Evolutionary conservation across 1,140 invertebrate genomes (phyloP).

Genomic region (Heliothis subflexa): DNA sequence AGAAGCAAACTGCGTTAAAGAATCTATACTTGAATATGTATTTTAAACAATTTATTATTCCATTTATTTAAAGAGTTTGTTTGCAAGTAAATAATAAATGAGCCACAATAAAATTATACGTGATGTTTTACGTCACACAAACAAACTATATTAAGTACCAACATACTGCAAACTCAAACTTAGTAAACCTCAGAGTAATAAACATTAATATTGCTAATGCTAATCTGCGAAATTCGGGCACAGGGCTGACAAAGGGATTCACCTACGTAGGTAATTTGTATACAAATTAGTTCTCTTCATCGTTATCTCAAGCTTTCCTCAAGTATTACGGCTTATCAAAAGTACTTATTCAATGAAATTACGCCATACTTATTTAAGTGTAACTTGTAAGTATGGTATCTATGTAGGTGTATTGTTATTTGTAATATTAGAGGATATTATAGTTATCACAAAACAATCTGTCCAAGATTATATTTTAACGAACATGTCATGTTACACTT

Average conservation of each 20-base stretch:
- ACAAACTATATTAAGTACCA: constrained; percentile 3
- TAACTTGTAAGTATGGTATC: no score
- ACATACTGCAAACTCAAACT: constrained; percentile 20
- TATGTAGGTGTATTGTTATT: background rate
- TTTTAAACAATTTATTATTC: constrained; percentile 15
- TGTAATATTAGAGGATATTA: background rate
- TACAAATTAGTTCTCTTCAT: constrained; percentile 25
- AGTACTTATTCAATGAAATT: background rate
- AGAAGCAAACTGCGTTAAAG: constrained; percentile 1
- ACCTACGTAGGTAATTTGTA: constrained; percentile 21
- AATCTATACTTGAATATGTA: constrained; percentile 8
- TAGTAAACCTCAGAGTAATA: constrained; percentile 23
- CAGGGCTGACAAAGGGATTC: constrained; percentile 34
- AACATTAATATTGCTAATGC: constrained; percentile 33
- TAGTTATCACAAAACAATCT: background rate
- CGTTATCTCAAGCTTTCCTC: constrained; percentile 10
- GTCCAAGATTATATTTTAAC: constrained; percentile 5
- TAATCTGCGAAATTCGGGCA: constrained; percentile 20
- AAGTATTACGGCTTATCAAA: background rate
- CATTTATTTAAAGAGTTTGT: background rate
- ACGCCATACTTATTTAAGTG: no score
- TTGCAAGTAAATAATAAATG: background rate
- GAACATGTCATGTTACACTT: background rate
- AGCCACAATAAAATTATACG: constrained; percentile 14
- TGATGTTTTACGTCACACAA: constrained; percentile 23